phyloP scores from a whole-genome alignment of 1,140 invertebrate genomes.

The Mycetomoellerius zeteki region DNA sequence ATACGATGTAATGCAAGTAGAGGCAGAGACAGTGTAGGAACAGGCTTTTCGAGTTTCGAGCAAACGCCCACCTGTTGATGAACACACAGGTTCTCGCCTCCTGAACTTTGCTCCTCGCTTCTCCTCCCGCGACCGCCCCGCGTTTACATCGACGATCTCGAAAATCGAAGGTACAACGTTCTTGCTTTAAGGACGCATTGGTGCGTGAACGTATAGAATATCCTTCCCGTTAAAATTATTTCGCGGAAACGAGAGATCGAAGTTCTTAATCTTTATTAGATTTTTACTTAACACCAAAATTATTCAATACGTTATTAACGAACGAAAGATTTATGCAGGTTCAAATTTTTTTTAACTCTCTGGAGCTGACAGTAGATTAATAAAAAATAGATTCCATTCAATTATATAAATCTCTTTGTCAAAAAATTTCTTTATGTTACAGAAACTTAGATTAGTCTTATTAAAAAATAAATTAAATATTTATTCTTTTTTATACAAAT shows the following conservation, averaged over 20 bases:
- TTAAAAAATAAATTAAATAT: no score
- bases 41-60: slow-evolving; percentile 73
- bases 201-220: not conserved
- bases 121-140: not conserved
- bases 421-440: no score
- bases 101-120: slow-evolving; percentile 67
- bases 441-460: no score
- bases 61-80: slow-evolving; percentile 80
- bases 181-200: not conserved
- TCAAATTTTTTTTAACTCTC: not conserved
- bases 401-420: no score
- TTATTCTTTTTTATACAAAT: no score
- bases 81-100: slow-evolving; percentile 57
- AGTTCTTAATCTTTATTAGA: not conserved
- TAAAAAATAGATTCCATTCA: no score
- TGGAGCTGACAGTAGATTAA: no score
- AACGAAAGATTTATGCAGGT: not conserved
- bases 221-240: slow-evolving; percentile 19
- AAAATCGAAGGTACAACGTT: slow-evolving; percentile 56
- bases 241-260: not conserved
- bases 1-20: slow-evolving; percentile 25
- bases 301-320: not conserved
- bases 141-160: slow-evolving; percentile 47
- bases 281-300: not conserved
- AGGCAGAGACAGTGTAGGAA: slow-evolving; percentile 49